Percentiles rank a stretch among this genome's conserved stretches.
Conservation (phyloP, 2,797 vertebrate species). For the Poeciliopsis presidionis region DNA sequence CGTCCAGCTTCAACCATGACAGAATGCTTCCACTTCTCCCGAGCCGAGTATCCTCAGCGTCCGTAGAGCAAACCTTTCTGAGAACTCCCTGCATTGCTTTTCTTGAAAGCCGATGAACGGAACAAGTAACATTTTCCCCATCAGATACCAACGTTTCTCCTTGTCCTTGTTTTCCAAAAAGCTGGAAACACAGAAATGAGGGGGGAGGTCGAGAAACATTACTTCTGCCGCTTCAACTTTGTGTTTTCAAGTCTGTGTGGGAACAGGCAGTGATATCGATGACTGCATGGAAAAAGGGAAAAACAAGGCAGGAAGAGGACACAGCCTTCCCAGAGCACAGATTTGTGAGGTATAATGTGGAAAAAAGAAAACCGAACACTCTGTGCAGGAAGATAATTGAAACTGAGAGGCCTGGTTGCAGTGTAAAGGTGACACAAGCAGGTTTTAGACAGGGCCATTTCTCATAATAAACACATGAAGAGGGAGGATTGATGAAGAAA, state of each 20-base stretch:
- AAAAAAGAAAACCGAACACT: constrained; percentile 44
- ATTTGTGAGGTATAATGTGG: constrained; percentile 21
- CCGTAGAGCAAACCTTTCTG: constrained; percentile 42
- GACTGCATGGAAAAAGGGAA: constrained; percentile 67
- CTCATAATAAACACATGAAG: neutral
- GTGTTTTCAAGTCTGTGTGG: constrained; percentile 56
- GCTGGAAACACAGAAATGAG: constrained; percentile 69
- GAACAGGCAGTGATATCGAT: constrained; percentile 58
- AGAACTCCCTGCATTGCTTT: constrained; percentile 49
- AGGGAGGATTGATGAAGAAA: neutral
- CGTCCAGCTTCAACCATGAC: constrained; percentile 72
- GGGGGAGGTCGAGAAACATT: constrained; percentile 50
- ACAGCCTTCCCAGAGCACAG: constrained; percentile 29
- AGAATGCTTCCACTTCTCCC: constrained; percentile 71
- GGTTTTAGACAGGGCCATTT: neutral
- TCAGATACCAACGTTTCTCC: neutral
- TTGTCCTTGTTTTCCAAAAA: constrained; percentile 49
- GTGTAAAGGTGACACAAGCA: constrained; percentile 10
- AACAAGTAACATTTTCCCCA: constrained; percentile 49
- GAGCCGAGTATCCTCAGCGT: constrained; percentile 34
- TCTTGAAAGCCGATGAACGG: constrained; percentile 54
- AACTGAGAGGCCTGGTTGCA: constrained; percentile 18
- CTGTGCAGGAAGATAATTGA: constrained; percentile 18
- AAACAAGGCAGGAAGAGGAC: constrained; percentile 45
- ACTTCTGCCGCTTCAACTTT: constrained; percentile 39